Evolutionary conservation across 2,888 invertebrate genomes (phyloP), one percentile per base, ranked within the genome.

Genomic region (Thymelicus acteon): DNA sequence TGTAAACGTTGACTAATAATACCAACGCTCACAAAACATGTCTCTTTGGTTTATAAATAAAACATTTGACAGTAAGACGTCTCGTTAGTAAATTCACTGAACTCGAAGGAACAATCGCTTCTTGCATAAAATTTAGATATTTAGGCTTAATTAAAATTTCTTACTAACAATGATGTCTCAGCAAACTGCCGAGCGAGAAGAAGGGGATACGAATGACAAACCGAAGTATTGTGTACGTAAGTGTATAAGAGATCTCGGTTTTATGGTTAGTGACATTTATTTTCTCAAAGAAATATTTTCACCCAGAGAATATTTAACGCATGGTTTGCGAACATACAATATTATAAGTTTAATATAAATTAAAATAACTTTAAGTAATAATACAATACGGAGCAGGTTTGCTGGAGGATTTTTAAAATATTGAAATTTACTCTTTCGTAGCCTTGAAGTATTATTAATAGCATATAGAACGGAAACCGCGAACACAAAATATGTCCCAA

Each of bases 131-230:
- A 67, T 72, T 72, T 67, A 71, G 71, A 71, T 65, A 71, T 71
- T 71, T 71, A 71, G 71, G 71, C 89, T 89, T 90, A 89, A 91
- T 91, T 91, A 89, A 86, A 89, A 89, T 87, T 83, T 85, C 86
- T 85, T 80, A 84, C 82, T 85, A 87, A 90, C 87, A 88, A 90
- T 87, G 84, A 83, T 85, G 85, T 86, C 82, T 85, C 79, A 85
- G 85, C 83, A 81, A 87, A 89, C 85, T 78, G 86, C 85, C 78
- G 80, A 85, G 82, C 81, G 85, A 85, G 79, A 79, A 82, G 77
- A 83, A 85, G 88, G 86, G 87, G 83, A 82, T 86, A 82, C 76
- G 77, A 80, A 79, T 81, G 85, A 82, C 82, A 84, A 80, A 69
- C 76, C 80, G 74, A 68, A 72, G 71, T 67, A 49, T 61, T 73